Evolutionary conservation across 2,797 vertebrate genomes (phyloP), one percentile per base, ranked within the genome.

Genomic region (Silurus lanzhouensis): DNA sequence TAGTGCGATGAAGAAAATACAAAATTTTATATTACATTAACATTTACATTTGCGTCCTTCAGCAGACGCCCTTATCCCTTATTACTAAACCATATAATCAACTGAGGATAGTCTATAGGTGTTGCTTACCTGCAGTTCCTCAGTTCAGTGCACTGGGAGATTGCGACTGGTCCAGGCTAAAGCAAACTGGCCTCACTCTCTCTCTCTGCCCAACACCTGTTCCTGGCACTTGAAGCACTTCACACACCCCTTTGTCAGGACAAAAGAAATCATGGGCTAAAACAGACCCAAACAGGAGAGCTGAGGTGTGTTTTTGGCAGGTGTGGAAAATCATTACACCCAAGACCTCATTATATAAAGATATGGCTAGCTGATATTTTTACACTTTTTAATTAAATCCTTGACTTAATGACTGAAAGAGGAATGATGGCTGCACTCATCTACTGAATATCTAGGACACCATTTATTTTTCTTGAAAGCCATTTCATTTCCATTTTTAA

Each of bases 241-340:
- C 68, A 76, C 80, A 90, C 91, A 90, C 91, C 93, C 89, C 85
- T 81, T 88, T 94, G 93, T 95, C 93, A 94, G 89, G 88, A 92
- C 93, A 93, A 94, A 89, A 85, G 90, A 87, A 87, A 87, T 86
- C 88, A 44, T 68, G 48, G 58, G 46, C 85, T 79, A 83, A 83
- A 83, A 48, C 1, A 31, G 78, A 88, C 89, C 88, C 89, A 92
- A 93, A 92, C 92, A 93, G 92, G 86, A 91, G 80, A 85, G 57
- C 31, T 80, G 57, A 88, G 90, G 94, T 84, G 6, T 95, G 94
- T 92, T 94, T 92, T 87, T 95, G 94, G 93, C 94, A 95, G 94
- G 92, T 92, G 57, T 25, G 52, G 78, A 88, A 79, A 75, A 55
- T 64, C 58, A 71, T 67, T 66, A 31, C 44, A 80, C 46, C 25